phyloP scores from a whole-genome alignment of 35 echinoderm and acorn worm genomes.

The Patiria miniata region DNA sequence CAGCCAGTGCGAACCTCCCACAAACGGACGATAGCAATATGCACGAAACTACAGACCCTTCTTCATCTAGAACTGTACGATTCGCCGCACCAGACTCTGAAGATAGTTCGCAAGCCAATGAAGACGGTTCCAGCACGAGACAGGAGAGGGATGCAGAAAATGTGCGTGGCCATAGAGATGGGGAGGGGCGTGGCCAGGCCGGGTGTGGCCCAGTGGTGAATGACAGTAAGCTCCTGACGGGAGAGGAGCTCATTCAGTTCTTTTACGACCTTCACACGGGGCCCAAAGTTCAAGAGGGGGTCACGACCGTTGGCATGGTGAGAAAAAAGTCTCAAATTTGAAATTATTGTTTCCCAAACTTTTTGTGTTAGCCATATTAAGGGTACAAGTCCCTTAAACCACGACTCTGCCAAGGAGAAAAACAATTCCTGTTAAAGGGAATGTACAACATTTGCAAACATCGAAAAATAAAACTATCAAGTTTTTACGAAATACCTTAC shows the following conservation, averaged over 20 bases:
- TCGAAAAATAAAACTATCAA: too few relatives aligned
- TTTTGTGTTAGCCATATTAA: too few relatives aligned
- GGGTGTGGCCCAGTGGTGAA: constrained; percentile 24
- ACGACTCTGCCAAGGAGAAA: too few relatives aligned
- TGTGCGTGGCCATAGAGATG: constrained; percentile 40
- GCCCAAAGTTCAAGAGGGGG: constrained; percentile 73
- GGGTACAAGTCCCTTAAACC: too few relatives aligned
- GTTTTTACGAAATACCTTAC: too few relatives aligned
- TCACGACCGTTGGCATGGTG: constrained; percentile 89
- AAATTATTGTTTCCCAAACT: too few relatives aligned
- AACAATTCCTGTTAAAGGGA: too few relatives aligned
- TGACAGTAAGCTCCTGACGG: constrained; percentile 59
- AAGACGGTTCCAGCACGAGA: too few relatives aligned
- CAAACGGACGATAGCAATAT: too few relatives aligned
- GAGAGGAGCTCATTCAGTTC: constrained; percentile 80
- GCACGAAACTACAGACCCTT: not conserved
- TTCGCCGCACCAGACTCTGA: not conserved
- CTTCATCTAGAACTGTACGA: not conserved
- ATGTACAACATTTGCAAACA: too few relatives aligned
- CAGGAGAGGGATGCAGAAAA: constrained; percentile 1
- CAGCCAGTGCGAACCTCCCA: too few relatives aligned
- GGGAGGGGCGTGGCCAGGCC: not conserved
- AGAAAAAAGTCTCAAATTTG: constrained; percentile 5
- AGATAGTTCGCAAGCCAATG: not conserved
- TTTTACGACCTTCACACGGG: constrained; percentile 63